These are phyloP conservation scores for Tetrax tetrax DNA, from an alignment of 2,113 vertebrate genomes.

Conservation along the genomic window DNA sequence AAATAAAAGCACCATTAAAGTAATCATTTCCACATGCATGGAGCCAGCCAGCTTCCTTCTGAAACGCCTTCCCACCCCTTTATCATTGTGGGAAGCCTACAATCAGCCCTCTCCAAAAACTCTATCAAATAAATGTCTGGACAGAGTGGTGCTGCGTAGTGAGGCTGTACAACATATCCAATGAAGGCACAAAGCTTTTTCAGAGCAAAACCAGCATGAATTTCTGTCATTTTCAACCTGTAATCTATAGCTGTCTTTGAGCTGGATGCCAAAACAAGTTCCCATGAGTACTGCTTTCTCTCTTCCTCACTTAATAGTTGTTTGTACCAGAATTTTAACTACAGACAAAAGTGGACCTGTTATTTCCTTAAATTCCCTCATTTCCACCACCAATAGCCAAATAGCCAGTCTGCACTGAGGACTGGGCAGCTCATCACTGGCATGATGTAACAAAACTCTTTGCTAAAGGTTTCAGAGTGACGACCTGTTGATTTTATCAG, in stretches of 20 bases:
- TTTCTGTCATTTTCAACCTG: slow-evolving; percentile 11
- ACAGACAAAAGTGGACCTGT: neutral
- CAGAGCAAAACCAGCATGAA: neutral
- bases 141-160: neutral
- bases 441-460: neutral
- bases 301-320: neutral
- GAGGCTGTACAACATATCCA: rapidly evolving
- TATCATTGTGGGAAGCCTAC: slow-evolving; percentile 59
- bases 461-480: neutral
- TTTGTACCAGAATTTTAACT: neutral
- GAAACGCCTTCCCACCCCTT: slow-evolving; percentile 28
- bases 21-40: slow-evolving; percentile 56
- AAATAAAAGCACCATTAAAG: slow-evolving; percentile 57
- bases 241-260: neutral
- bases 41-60: slow-evolving; percentile 33
- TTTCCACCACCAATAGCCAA: neutral
- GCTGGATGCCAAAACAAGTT: neutral
- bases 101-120: slow-evolving; percentile 24
- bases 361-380: neutral
- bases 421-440: neutral
- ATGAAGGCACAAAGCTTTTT: neutral
- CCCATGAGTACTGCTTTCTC: neutral
- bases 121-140: slow-evolving; percentile 13
- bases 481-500: neutral
- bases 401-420: neutral